Base-by-base conservation (phyloP, 1,140 invertebrate genomes). In the Panulirus ornatus region DNA sequence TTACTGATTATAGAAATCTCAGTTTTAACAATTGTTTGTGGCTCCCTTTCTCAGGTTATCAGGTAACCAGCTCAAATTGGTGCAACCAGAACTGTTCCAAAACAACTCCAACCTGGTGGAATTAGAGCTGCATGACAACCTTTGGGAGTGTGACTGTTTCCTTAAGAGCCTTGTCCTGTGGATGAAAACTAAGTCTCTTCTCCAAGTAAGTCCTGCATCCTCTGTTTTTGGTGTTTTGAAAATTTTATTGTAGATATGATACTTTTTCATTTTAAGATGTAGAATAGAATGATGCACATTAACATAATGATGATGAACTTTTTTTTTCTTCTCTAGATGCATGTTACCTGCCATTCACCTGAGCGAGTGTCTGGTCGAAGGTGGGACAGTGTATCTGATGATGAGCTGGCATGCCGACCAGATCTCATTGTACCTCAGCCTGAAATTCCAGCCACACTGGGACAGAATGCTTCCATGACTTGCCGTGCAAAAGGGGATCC, bases 61-160 rank as follows among this genome's bases (percentile, higher is more conserved):
- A 3, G 88, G 79, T 30, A 89, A 89, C 51, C 85, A 63, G 44
- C 79, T 91, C 11, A 75, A 82, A 73, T 34, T 84, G 16, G 11
- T 91, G 2, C 82, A 91, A 58, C 83, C 78, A 1, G 85, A 91
- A 14, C 82, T 89, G 30, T 91, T 91, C 70, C 14, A 30, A 44
- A 89, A 88, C n/a, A 97, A 97, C 93, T 93, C 94, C 38, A 95
- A 95, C 83, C 93, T 98, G 27, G 97, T 97, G 93, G 97, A 97
- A 0, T 94, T 98, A 2, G 95, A 95, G 6, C 93, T 98, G 40
- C 96, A 97, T 88, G 96, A 96, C n/a, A 98, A 98, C 93, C 97
- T 96, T 22, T 98, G 97, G 97, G 95, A 95, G 90, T 98, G 97
- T 93, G 97, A 98, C 93, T 98, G 97, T 94, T 95, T 96, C 76